phyloP scores from a whole-genome alignment of 2,888 invertebrate genomes.

The Andrena minutula region DNA sequence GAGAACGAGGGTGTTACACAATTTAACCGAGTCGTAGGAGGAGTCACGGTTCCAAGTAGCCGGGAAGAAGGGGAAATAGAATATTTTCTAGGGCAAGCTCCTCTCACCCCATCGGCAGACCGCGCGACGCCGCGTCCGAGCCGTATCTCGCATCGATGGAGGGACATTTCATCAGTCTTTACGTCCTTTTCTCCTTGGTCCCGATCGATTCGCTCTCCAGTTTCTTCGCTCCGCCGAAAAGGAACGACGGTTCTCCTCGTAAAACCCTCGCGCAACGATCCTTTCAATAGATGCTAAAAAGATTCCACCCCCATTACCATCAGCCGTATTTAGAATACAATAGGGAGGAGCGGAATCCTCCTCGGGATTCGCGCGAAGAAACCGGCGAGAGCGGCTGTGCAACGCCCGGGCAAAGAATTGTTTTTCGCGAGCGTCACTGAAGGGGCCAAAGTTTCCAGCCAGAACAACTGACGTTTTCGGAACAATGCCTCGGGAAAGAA shows the following conservation, averaged over 20 bases:
- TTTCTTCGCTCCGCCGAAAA: slow-evolving; percentile 24
- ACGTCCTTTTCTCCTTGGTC: slow-evolving; percentile 26
- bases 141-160: slow-evolving; percentile 44
- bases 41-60: slow-evolving; percentile 4
- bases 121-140: slow-evolving; percentile 45
- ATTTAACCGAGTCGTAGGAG: background rate
- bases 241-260: slow-evolving; percentile 9
- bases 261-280: background rate
- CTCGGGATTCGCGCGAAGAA: background rate
- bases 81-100: slow-evolving; percentile 50
- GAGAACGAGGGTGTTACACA: slow-evolving; percentile 4
- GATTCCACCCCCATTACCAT: too few relatives aligned
- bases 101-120: slow-evolving; percentile 46
- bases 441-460: slow-evolving; percentile 14
- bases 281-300: background rate
- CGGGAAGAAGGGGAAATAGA: slow-evolving; percentile 22
- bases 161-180: slow-evolving; percentile 40
- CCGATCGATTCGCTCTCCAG: slow-evolving; percentile 38
- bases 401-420: background rate
- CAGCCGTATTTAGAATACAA: too few relatives aligned
- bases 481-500: slow-evolving; percentile 34
- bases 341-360: background rate
- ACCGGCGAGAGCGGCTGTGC: background rate
- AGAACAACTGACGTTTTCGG: slow-evolving; percentile 9
- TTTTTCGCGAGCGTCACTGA: background rate